Evolutionary conservation across 2,888 invertebrate genomes (phyloP).

Genomic region (Drosophila nigritarsus): DNA sequence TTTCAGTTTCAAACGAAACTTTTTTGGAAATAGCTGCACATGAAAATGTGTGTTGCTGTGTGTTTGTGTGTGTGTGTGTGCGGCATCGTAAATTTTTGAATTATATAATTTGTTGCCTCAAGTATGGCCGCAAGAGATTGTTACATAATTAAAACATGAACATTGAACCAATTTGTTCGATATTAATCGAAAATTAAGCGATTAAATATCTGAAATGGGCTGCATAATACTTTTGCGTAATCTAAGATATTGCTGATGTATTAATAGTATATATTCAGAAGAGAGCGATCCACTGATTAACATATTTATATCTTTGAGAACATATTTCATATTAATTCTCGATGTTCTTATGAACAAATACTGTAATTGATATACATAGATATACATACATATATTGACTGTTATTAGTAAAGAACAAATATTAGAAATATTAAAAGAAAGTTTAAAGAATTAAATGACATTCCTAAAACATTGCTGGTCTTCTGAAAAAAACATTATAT

Average conservation of each 20-base stretch:
- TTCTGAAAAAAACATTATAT: background rate
- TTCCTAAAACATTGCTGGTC: background rate
- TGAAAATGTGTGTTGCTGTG: conserved; percentile 21
- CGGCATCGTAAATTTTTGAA: conserved; percentile 37
- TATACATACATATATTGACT: no score
- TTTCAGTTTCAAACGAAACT: conserved; percentile 46
- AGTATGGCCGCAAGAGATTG: conserved; percentile 42
- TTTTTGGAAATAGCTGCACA: conserved; percentile 44
- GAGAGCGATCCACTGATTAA: background rate
- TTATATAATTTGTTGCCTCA: conserved; percentile 52
- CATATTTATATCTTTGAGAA: background rate
- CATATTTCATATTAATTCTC: background rate
- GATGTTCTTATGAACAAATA: background rate
- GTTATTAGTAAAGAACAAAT: background rate
- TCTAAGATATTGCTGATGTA: background rate
- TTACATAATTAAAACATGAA: conserved; percentile 30
- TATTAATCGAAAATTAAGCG: conserved; percentile 14
- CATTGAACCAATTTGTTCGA: conserved; percentile 22
- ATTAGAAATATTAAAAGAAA: background rate
- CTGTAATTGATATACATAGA: background rate
- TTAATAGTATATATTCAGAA: background rate
- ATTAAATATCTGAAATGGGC: conserved; percentile 1
- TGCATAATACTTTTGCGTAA: background rate
- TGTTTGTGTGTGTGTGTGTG: conserved; percentile 16
- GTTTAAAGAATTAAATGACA: background rate